Base-by-base conservation (phyloP, 2,797 vertebrate genomes). In the Gila robusta region DNA sequence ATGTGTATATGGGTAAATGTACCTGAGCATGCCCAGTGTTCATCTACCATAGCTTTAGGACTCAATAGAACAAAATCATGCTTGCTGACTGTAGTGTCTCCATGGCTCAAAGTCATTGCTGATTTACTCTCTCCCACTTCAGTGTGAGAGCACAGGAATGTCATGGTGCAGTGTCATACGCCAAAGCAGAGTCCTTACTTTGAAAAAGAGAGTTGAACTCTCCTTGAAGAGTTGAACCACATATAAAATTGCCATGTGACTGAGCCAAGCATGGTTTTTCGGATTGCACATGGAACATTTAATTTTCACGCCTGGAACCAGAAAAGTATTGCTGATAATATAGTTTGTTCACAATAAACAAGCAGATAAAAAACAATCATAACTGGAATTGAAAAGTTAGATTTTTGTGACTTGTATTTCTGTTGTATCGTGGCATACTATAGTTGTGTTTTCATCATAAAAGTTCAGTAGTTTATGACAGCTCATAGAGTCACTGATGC, bases 71-170 rank as follows among this genome's bases (percentile, higher is more conserved):
- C 78, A 76, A 19, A 37, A 71, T 81, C 41, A 32, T 73, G 44
- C 39, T 17, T 66, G 23, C 37, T 76, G 47, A 64, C 49, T 70
- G 28, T 79, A 23, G 78, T 82, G 49, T 37, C 41, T 79, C 44
- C 49, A 78, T 56, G 47, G 81, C 81, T 89, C 71, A 81, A 62
- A 37, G 0, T 23, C 54, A 70, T 26, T 39, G 76, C 80, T 81
- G 77, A 87, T 88, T 91, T 86, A 87, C 84, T 47, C 74, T 88
- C 70, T 62, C 89, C 89, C 93, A 90, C 91, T 89, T 90, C 80
- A 77, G 90, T 93, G 93, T 76, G 91, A 95, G 90, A 79, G 81
- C 88, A 87, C 86, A 90, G 91, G 93, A 95, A 95, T 96, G 91
- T 95, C 82, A 76, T 92, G 92, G 93, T 92, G 90, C 88, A 44